phyloP scores from a whole-genome alignment of 1,140 invertebrate genomes.

The Pogonomyrmex barbatus region DNA sequence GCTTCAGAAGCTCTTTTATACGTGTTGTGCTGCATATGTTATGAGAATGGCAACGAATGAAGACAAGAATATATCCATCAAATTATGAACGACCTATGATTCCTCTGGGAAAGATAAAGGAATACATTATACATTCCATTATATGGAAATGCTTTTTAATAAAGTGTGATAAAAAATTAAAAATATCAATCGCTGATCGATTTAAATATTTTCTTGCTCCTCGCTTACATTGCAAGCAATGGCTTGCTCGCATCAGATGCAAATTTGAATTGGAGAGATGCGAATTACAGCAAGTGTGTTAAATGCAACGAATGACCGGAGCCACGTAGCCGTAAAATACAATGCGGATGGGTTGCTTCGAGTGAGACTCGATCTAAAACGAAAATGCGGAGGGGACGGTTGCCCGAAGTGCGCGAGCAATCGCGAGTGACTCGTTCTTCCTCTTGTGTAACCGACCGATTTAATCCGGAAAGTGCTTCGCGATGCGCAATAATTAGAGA shows the following conservation, averaged over 20 bases:
- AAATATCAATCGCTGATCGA: not conserved
- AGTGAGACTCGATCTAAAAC: not conserved
- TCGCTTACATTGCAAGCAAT: not conserved
- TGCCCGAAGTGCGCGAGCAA: not conserved
- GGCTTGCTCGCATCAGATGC: not conserved
- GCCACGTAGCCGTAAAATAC: not conserved
- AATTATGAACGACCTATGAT: not conserved
- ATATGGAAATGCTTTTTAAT: not conserved
- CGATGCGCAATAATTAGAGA: conserved; percentile 26
- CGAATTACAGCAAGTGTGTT: not conserved
- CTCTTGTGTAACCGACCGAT: not conserved
- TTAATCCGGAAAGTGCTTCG: conserved; percentile 6
- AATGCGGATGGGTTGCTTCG: not conserved
- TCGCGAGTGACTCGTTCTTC: conserved; percentile 21
- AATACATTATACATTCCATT: not conserved
- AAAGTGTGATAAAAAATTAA: not conserved
- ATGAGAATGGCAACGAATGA: not conserved
- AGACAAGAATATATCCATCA: not conserved
- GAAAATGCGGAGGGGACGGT: not conserved
- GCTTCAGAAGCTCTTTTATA: not conserved
- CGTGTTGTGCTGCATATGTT: not conserved
- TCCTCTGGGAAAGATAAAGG: not conserved
- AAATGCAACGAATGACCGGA: not conserved
- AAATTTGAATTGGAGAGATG: not conserved
- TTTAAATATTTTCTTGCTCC: not conserved